A percentile compares a stretch with the other conserved stretches of the same genome.
These are phyloP conservation scores for Spicauda simplicius DNA, from an alignment of 2,888 invertebrate species.

Conservation along the genomic window DNA sequence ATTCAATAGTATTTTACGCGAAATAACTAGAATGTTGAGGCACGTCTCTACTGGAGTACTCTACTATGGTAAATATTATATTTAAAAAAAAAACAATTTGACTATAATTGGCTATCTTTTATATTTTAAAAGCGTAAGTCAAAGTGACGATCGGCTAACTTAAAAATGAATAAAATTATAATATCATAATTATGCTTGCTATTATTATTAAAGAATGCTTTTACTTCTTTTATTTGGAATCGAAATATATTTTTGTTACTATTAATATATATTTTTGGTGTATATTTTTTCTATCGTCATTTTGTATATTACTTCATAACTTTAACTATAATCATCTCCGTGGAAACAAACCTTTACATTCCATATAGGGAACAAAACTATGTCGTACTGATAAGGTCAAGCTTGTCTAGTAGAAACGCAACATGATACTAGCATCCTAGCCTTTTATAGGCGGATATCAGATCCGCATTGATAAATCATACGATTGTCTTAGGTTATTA, in stretches of 20 bases:
- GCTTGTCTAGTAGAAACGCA: not conserved
- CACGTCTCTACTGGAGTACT: not conserved
- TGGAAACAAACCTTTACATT: not conserved
- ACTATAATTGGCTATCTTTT: too few relatives aligned
- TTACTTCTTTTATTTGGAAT: too few relatives aligned
- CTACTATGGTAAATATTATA: not conserved
- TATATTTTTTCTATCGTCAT: too few relatives aligned
- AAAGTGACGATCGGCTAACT: too few relatives aligned
- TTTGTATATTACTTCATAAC: not conserved
- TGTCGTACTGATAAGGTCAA: slow-evolving; percentile 1
- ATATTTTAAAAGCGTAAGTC: too few relatives aligned
- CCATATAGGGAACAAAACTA: not conserved
- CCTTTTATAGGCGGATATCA: slow-evolving; percentile 5
- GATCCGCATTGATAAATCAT: slow-evolving; percentile 1
- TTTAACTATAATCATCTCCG: not conserved
- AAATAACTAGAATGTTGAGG: not conserved
- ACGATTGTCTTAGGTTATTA: not conserved
- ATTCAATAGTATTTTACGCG: slow-evolving; percentile 2
- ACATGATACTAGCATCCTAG: not conserved
- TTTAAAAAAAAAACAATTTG: too few relatives aligned
- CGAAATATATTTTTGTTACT: too few relatives aligned
- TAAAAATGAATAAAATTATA: too few relatives aligned
- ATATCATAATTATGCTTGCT: too few relatives aligned
- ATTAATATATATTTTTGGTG: too few relatives aligned
- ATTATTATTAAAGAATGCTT: too few relatives aligned